phyloP scores from a whole-genome alignment of 2,797 vertebrate species.

The Clarias pachynema region DNA sequence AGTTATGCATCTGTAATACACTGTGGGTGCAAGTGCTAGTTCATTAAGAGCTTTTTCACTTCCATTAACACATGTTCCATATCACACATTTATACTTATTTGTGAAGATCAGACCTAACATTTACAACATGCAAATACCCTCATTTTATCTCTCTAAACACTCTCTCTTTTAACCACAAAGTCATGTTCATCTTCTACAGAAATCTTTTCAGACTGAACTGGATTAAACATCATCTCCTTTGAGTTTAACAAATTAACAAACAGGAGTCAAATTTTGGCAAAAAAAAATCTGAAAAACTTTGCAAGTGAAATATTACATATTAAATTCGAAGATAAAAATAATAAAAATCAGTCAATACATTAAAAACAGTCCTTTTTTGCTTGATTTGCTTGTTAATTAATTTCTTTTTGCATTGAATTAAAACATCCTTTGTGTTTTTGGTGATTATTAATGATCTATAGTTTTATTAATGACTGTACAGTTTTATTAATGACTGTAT shows the following conservation, averaged over 20 bases:
- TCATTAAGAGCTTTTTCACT: constrained; percentile 16
- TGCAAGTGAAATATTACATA: background rate
- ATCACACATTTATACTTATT: constrained; percentile 10
- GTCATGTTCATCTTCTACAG: background rate
- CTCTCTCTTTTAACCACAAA: background rate
- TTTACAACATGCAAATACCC: background rate
- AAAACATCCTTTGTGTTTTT: background rate
- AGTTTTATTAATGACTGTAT: background rate
- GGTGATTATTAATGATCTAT: background rate
- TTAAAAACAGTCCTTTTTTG: background rate
- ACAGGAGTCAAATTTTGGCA: background rate
- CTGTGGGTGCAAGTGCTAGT: background rate
- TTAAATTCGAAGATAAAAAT: background rate
- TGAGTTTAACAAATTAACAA: background rate
- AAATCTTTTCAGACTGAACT: background rate
- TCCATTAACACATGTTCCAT: background rate
- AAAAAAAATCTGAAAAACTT: background rate
- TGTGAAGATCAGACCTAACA: background rate
- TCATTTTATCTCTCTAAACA: background rate
- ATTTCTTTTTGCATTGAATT: background rate
- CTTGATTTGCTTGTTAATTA: background rate
- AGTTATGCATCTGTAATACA: constrained; percentile 5
- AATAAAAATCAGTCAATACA: background rate
- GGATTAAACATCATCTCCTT: no score
- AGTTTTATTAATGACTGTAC: background rate